phyloP scores from a whole-genome alignment of 2,113 vertebrate genomes.

The Vimba vimba region DNA sequence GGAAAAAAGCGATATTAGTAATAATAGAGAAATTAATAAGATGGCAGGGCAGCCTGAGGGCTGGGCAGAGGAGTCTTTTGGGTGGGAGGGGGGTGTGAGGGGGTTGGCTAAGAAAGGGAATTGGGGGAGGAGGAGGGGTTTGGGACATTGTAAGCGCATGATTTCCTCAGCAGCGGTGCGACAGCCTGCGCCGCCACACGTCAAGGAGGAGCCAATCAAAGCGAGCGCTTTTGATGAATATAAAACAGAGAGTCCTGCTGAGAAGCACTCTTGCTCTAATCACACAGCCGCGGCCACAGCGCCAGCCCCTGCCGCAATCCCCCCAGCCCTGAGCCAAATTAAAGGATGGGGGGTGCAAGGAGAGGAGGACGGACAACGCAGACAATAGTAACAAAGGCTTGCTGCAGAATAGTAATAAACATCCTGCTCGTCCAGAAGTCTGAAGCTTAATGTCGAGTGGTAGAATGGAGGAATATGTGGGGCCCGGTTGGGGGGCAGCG shows the following conservation, averaged over 20 bases:
- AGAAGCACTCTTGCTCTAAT: conserved; percentile 81
- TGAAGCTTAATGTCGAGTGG: conserved; percentile 62
- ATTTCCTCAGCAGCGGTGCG: conserved; percentile 75
- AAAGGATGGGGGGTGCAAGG: conserved; percentile 70
- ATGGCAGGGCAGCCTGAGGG: conserved; percentile 67
- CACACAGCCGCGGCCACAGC: conserved; percentile 75
- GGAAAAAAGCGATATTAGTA: conserved; percentile 72
- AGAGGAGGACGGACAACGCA: conserved; percentile 67
- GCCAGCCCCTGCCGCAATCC: conserved; percentile 43
- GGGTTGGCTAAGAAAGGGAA: conserved; percentile 3
- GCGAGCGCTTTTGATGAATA: conserved; percentile 85
- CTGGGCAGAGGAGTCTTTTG: conserved; percentile 52
- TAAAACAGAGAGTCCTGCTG: conserved; percentile 82
- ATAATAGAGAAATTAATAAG: conserved; percentile 79
- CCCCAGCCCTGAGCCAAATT: conserved; percentile 62
- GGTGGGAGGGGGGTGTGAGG: conserved; percentile 36
- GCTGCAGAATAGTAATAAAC: conserved; percentile 81
- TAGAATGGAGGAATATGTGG: conserved; percentile 34
- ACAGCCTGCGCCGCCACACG: conserved; percentile 76
- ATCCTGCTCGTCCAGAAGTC: conserved; percentile 74
- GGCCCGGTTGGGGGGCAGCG: conserved; percentile 46
- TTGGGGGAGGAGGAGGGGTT: conserved; percentile 37
- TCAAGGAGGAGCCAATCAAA: conserved; percentile 82
- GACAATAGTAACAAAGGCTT: conserved; percentile 78
- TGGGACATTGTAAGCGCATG: conserved; percentile 68